Evolutionary conservation across 1,140 invertebrate species (phyloP), one percentile per base, ranked within the genome.

Genomic region (Aphelenchoides avenae): DNA sequence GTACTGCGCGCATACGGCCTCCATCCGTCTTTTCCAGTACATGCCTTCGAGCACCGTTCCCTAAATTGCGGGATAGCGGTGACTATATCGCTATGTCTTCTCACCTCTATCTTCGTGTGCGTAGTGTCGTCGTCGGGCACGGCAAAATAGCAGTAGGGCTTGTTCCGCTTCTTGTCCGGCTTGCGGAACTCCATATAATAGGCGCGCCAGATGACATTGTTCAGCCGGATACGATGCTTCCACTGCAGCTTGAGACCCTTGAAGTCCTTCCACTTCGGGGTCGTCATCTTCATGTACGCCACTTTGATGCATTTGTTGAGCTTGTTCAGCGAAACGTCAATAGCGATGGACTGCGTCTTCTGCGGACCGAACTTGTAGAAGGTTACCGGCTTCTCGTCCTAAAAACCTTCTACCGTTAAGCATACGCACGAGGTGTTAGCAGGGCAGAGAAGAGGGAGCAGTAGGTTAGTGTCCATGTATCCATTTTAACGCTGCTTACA

Each of bases 191-290:
- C 94, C 88, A 98, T 91, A 80, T 96, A 91, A 91, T 94, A 99
- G 78, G 93, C 96, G 77, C 94, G 85, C 94, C 94, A 99, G 73
- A 99, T 99, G 52, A 98, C 90, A 80, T 99, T 99, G 83, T 99
- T 99, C 52, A 99, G 81, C 66, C 94, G 85, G 69, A 99, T 96
- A 82, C 97, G 94, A 81, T 97, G 91, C 78, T 96, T 97, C 86
- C 91, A 91, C 68, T 89, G 84, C 49, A 99, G 80, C 70, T 91
- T 87, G 64, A 98, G 86, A 49, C 94, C 94, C 83, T 95, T 92
- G 83, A 98, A 99, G 72, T 89, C 85, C 81, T 98, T 98, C 94
- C 94, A 99, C 85, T 95, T 96, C 60, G 94, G 94, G 62, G 94
- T 97, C 49, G 92, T 95, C 68, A 75, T 73, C 54, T 64, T 76